These are phyloP conservation scores for Engystomops pustulosus DNA, from an alignment of 2,113 vertebrate species.

Conservation along the genomic window DNA sequence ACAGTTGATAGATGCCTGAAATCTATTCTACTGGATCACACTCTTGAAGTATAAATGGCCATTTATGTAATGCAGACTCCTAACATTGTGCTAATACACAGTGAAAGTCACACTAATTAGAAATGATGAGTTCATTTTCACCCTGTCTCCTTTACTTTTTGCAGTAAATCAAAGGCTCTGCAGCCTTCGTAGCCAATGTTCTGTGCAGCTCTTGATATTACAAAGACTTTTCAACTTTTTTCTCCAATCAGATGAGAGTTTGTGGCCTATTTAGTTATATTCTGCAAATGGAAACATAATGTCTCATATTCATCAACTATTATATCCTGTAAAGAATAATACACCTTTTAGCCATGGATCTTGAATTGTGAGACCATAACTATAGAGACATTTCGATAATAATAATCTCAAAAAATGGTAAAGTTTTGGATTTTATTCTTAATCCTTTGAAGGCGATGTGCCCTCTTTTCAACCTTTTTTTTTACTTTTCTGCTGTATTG, in stretches of 20 bases:
- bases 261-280: neutral
- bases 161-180: conserved; percentile 30
- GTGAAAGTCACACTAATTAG: conserved; percentile 49
- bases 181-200: conserved; percentile 26
- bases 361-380: neutral
- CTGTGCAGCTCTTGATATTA: neutral
- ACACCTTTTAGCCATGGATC: neutral
- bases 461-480: too few relatives aligned
- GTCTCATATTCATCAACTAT: neutral
- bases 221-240: neutral
- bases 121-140: conserved; percentile 48
- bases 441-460: neutral
- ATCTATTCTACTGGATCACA: neutral
- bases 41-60: neutral
- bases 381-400: neutral
- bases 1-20: neutral
- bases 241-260: neutral
- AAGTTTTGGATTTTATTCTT: neutral
- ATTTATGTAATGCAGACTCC: neutral
- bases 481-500: too few relatives aligned
- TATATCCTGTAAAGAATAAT: neutral
- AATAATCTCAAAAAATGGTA: neutral
- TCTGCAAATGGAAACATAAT: neutral
- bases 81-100: conserved; percentile 31
- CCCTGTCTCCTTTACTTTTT: conserved; percentile 31